Evolutionary conservation across 2,888 invertebrate genomes (phyloP), one percentile per base, ranked within the genome.

Genomic region (Hirtodrosophila alboralis): DNA sequence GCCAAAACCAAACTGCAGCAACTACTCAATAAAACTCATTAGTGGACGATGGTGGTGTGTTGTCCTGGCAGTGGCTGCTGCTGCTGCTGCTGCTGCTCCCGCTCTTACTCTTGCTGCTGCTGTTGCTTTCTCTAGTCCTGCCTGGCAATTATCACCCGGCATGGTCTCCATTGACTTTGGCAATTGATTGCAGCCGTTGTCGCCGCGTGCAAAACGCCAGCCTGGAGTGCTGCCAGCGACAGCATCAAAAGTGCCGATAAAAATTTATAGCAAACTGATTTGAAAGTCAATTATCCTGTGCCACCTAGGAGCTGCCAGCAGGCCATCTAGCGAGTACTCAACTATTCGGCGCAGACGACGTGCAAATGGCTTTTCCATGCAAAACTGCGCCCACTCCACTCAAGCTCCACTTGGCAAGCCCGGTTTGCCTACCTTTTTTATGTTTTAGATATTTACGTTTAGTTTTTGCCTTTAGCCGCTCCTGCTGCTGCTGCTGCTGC

Each of bases 251-350:
- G 88, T 81, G 81, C 78, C 88, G 88, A 88, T 88, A 88, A 88
- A 88, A 89, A 85, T 89, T 89, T 88, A 88, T 88, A 86, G 88
- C 88, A 89, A 88, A 86, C 88, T 88, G 88, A 88, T 88, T 88
- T 88, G 88, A 88, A 88, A 89, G 89, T 88, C 89, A 88, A 88
- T 88, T 88, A 88, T 88, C 87, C 79, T 79, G 77, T 75, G 83
- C 61, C 71, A 49, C 49, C 60, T 48, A 60, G 30, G 31, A n/a
- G 2, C 37, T 18, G 14, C n/a, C n/a, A n/a, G 51, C 10, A 38
- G 36, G 67, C 61, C 26, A 66, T n/a, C n/a, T n/a, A n/a, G n/a
- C n/a, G n/a, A n/a, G n/a, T n/a, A n/a, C 62, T 57, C 59, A 68
- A 76, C 84, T 80, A 75, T 79, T 75, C 53, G 40, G 53, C 63